These are phyloP conservation scores for Eupithecia exiguata DNA, from an alignment of 2,888 invertebrate species.

Conservation along the genomic window DNA sequence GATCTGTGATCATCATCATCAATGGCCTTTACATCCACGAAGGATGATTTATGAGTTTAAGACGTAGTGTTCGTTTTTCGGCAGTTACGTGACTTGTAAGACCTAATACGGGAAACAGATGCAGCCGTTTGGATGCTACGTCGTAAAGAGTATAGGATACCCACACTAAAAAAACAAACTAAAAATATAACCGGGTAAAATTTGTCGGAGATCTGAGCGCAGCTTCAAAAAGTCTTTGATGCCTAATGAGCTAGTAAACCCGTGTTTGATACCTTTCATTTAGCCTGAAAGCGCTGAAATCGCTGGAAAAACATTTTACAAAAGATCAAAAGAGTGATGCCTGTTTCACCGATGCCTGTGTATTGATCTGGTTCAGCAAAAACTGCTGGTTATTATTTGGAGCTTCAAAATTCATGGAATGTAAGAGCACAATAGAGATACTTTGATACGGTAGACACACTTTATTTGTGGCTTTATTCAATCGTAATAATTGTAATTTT, in stretches of 20 bases:
- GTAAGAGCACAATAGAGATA: neutral
- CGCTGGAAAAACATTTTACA: neutral
- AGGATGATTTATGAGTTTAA: too few relatives aligned
- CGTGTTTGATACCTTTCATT: neutral
- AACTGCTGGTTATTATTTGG: conserved; percentile 23
- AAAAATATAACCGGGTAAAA: too few relatives aligned
- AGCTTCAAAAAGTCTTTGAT: neutral
- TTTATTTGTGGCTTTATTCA: neutral
- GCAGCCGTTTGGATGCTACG: too few relatives aligned
- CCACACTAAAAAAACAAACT: too few relatives aligned
- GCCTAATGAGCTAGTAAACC: neutral
- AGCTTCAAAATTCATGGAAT: conserved; percentile 20
- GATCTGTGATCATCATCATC: too few relatives aligned
- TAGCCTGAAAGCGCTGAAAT: neutral
- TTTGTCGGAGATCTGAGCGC: neutral
- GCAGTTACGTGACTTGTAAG: too few relatives aligned
- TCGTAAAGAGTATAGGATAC: too few relatives aligned
- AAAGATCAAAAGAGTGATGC: conserved; percentile 6
- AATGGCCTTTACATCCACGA: too few relatives aligned
- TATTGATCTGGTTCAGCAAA: conserved; percentile 19
- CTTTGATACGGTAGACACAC: neutral
- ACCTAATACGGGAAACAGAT: too few relatives aligned
- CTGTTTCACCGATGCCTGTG: neutral
- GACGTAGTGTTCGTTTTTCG: too few relatives aligned
- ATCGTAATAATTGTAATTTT: too few relatives aligned